Percentiles rank a stretch among this genome's conserved stretches.
These are phyloP conservation scores for Molothrus aeneus DNA, from an alignment of 2,797 vertebrate species.

Conservation along the genomic window DNA sequence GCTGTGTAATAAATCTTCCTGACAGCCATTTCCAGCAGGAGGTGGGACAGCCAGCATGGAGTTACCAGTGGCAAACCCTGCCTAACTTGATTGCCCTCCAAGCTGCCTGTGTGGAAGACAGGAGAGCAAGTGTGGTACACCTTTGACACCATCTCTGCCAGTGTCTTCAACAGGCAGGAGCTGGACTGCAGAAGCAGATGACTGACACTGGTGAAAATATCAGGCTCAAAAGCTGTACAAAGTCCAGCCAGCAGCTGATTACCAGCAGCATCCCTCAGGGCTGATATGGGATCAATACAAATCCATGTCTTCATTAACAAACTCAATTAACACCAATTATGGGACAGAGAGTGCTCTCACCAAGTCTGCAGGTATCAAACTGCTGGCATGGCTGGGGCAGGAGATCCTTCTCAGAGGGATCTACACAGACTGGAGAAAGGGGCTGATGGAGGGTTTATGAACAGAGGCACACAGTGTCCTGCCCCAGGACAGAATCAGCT, in stretches of 20 bases:
- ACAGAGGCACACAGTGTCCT: not conserved
- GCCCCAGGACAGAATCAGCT: not conserved
- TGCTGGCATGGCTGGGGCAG: not conserved
- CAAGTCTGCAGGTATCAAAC: not conserved
- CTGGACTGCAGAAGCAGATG: not conserved
- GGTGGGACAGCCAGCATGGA: not conserved
- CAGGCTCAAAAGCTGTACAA: not conserved
- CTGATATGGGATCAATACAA: not conserved
- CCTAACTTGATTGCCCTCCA: not conserved
- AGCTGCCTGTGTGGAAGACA: not conserved
- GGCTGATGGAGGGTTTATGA: not conserved
- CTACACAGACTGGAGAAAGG: not conserved
- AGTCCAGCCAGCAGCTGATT: not conserved
- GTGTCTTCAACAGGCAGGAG: not conserved
- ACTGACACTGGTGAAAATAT: fast-evolving
- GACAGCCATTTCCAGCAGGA: not conserved
- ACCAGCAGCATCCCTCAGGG: not conserved
- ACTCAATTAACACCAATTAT: not conserved
- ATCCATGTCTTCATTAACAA: not conserved
- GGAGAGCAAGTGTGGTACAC: not conserved
- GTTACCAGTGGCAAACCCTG: not conserved
- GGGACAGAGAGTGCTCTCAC: not conserved
- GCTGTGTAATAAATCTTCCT: not conserved
- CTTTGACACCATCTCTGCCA: fast-evolving
- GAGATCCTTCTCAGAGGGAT: not conserved